Percentiles rank a stretch among this genome's conserved stretches.
Conservation (phyloP, 2,888 invertebrate species). For the Autographa pulchrina region DNA sequence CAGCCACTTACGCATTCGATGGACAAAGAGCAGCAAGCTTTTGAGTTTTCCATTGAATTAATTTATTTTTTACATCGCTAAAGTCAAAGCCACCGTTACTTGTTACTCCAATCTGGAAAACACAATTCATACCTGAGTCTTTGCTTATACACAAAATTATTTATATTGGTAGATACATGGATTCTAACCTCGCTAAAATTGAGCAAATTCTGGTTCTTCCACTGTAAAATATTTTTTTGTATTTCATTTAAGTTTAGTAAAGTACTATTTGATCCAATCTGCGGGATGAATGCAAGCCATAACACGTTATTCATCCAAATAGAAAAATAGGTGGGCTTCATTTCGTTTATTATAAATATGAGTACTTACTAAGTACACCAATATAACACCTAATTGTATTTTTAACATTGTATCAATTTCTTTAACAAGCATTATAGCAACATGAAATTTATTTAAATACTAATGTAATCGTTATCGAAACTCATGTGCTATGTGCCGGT, state of each 20-base stretch:
- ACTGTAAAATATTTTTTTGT: conserved; percentile 81
- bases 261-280: conserved; percentile 79
- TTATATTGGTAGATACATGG: conserved; percentile 17
- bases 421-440: background rate
- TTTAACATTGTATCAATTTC: conserved; percentile 62
- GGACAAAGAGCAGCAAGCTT: conserved; percentile 83
- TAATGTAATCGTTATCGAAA: conserved; percentile 18
- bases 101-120: conserved; percentile 76
- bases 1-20: conserved; percentile 77
- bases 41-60: conserved; percentile 86
- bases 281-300: conserved; percentile 60
- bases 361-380: conserved; percentile 72
- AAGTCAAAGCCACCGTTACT: conserved; percentile 84
- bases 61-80: conserved; percentile 84
- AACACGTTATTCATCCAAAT: conserved; percentile 11
- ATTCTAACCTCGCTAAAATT: conserved; percentile 83
- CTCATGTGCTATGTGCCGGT: conserved; percentile 22
- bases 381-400: conserved; percentile 68
- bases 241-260: conserved; percentile 81
- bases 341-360: conserved; percentile 24
- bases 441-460: background rate
- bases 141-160: background rate
- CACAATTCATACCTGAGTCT: background rate
- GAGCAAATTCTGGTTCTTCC: conserved; percentile 79
- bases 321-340: background rate